Conservation (phyloP, 2,113 vertebrate species). For the Atrichornis clamosus region DNA sequence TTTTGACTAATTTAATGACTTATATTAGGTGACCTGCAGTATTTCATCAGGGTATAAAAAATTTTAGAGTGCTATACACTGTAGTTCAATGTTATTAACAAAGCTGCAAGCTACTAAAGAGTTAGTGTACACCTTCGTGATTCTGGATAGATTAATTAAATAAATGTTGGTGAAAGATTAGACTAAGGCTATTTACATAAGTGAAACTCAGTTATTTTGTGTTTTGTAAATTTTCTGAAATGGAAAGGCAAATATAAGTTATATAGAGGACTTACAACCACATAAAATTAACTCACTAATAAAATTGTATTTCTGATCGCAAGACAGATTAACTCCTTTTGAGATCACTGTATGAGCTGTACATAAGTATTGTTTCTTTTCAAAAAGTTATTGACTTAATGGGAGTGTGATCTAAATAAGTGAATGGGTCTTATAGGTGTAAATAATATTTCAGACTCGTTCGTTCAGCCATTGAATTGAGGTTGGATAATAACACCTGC, state of each 20-base stretch:
- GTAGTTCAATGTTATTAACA: background rate
- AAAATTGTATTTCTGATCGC: background rate
- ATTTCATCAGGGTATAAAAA: background rate
- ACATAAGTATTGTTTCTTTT: background rate
- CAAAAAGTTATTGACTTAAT: background rate
- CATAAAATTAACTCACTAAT: background rate
- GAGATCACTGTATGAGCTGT: background rate
- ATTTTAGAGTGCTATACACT: background rate
- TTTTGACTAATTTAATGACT: background rate
- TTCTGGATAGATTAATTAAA: background rate
- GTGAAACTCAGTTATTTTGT: background rate
- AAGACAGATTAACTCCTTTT: background rate
- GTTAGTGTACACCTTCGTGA: background rate
- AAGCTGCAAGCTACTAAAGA: background rate
- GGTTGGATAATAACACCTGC: background rate
- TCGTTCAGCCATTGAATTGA: background rate
- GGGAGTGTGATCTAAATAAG: background rate
- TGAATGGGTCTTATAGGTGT: background rate
- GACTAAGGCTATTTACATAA: background rate
- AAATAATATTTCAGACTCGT: background rate
- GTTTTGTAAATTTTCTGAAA: background rate
- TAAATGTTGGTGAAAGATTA: background rate
- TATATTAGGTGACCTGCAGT: background rate
- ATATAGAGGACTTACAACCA: background rate
- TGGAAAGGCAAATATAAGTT: background rate